Evolutionary conservation across 2,888 invertebrate species (phyloP).

Genomic region (Balanococcus diminutus): DNA sequence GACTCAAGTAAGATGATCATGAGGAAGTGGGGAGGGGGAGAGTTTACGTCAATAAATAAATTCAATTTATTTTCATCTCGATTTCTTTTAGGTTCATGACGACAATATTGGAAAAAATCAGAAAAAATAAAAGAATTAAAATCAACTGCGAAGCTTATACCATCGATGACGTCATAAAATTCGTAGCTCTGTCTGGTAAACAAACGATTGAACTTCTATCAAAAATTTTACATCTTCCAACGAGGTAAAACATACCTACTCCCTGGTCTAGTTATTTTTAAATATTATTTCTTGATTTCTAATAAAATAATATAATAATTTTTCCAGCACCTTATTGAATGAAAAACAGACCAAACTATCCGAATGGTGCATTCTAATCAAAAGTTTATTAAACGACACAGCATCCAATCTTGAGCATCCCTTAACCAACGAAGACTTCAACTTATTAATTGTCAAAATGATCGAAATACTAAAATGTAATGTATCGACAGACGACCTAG

Average conservation of each 20-base stretch:
- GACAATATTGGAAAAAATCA: not conserved
- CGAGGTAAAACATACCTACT: not conserved
- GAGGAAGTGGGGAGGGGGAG: too few species aligned
- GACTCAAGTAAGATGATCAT: not conserved
- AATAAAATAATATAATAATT: too few species aligned
- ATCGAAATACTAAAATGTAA: not conserved
- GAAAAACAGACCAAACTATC: slow-evolving; percentile 15
- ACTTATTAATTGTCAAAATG: not conserved
- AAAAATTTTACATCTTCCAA: not conserved
- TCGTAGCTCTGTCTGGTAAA: not conserved
- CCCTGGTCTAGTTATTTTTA: too few species aligned
- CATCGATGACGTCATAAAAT: slow-evolving; percentile 28
- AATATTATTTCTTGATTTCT: too few species aligned
- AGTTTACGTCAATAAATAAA: too few species aligned
- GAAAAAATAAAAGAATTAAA: not conserved
- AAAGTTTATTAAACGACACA: not conserved
- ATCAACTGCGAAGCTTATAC: slow-evolving; percentile 20
- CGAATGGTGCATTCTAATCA: slow-evolving; percentile 16
- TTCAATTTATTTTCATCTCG: too few species aligned
- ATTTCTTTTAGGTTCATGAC: slow-evolving; percentile 26
- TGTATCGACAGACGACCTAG: not conserved
- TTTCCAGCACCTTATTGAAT: not conserved
- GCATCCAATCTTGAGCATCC: not conserved
- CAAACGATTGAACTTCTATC: not conserved
- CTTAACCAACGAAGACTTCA: not conserved